Conservation (phyloP, 2,888 invertebrate genomes). For the Andrena hattorfiana region DNA sequence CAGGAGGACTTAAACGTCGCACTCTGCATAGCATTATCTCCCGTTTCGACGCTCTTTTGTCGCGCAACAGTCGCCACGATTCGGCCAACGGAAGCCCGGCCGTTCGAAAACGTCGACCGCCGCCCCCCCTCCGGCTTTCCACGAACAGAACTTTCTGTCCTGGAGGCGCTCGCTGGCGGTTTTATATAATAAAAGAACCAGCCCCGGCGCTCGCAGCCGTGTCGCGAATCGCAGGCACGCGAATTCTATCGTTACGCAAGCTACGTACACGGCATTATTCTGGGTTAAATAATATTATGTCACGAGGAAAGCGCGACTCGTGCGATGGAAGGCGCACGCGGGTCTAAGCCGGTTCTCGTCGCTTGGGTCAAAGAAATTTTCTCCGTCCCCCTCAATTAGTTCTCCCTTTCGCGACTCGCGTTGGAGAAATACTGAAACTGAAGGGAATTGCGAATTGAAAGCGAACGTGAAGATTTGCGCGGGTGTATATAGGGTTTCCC, state of each 20-base stretch:
- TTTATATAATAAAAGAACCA: conserved; percentile 78
- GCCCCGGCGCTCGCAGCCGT: conserved; percentile 66
- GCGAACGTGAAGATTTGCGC: too few species aligned
- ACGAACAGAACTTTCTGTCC: conserved; percentile 36
- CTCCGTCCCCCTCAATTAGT: background rate
- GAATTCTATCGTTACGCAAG: conserved; percentile 75
- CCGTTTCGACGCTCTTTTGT: conserved; percentile 15
- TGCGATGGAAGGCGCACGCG: conserved; percentile 70
- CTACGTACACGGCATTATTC: conserved; percentile 77
- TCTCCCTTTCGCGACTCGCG: background rate
- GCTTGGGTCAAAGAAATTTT: conserved; percentile 1
- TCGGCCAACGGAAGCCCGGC: conserved; percentile 23
- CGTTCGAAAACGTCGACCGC: conserved; percentile 14
- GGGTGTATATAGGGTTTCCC: too few species aligned
- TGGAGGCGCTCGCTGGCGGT: conserved; percentile 15
- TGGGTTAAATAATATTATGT: conserved; percentile 83
- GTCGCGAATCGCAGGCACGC: conserved; percentile 78
- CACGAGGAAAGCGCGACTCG: conserved; percentile 81
- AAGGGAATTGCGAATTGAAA: background rate
- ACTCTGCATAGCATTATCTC: conserved; percentile 43
- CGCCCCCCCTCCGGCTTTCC: too few species aligned
- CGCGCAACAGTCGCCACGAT: conserved; percentile 20
- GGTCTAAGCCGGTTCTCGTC: conserved; percentile 45
- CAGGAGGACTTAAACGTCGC: conserved; percentile 33
- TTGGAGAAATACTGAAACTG: background rate